These are phyloP conservation scores for Gymnocephalus cernua DNA, from an alignment of 2,113 vertebrate genomes.

Conservation along the genomic window DNA sequence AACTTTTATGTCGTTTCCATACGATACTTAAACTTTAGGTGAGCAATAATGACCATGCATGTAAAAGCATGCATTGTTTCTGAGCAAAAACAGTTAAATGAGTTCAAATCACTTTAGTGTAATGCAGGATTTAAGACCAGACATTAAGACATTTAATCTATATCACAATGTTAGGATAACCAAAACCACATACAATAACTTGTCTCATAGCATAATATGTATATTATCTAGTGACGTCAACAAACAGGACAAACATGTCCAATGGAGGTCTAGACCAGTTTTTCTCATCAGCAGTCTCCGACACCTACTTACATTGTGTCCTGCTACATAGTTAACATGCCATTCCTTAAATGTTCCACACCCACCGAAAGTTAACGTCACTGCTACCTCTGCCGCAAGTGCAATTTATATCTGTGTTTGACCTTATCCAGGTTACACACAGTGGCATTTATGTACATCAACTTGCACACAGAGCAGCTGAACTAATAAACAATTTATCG, in stretches of 20 bases:
- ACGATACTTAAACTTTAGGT: background rate
- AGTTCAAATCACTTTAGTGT: background rate
- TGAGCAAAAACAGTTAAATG: background rate
- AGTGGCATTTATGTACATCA: background rate
- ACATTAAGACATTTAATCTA: background rate
- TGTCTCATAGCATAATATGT: background rate
- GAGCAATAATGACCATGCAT: background rate
- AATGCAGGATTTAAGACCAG: background rate
- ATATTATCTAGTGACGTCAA: background rate
- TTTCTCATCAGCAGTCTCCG: slow-evolving; percentile 37
- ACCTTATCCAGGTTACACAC: background rate
- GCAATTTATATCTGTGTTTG: background rate
- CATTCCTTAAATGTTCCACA: slow-evolving; percentile 57
- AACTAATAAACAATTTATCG: background rate
- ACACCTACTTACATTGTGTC: slow-evolving; percentile 40
- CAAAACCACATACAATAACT: background rate
- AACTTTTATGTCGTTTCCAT: background rate
- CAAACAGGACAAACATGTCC: slow-evolving; percentile 36
- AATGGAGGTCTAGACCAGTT: background rate
- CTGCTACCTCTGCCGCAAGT: background rate
- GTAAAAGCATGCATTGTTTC: background rate
- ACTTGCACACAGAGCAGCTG: background rate
- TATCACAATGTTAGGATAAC: background rate
- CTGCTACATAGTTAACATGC: slow-evolving; percentile 58
- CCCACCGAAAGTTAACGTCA: slow-evolving; percentile 37